A percentile compares a stretch with the other conserved stretches of the same genome.
Evolutionary conservation across 2,797 vertebrate genomes (phyloP).

Genomic region (Smutsia gigantea): DNA sequence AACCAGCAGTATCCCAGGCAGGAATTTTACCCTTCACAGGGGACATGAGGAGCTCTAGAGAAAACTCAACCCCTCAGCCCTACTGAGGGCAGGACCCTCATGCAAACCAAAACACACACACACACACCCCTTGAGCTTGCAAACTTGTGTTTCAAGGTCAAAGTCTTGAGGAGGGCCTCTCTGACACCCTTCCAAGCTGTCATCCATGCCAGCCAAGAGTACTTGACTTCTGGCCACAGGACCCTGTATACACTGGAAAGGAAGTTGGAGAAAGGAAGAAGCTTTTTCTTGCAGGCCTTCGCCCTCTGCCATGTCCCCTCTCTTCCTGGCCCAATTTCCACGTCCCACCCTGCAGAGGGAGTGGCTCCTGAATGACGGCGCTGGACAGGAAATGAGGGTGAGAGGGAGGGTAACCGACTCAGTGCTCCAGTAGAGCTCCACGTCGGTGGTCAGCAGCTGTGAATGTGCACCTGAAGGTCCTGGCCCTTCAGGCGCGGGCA

Average conservation of each 20-base stretch:
- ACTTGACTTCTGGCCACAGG: background rate
- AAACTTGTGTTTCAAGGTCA: background rate
- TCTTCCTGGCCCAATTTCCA: slow-evolving; percentile 39
- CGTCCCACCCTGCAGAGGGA: slow-evolving; percentile 2
- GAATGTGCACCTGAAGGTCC: fast-evolving
- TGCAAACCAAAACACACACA: no score
- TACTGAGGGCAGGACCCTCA: no score
- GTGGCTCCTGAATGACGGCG: background rate
- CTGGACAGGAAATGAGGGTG: background rate
- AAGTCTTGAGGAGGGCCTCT: background rate
- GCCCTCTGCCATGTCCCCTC: slow-evolving; percentile 41
- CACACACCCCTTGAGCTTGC: background rate
- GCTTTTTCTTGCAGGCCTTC: background rate
- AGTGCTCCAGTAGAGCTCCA: slow-evolving; percentile 55
- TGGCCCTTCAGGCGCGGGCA: background rate
- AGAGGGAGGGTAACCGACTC: slow-evolving; percentile 59
- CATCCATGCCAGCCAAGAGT: background rate
- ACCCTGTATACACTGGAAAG: background rate
- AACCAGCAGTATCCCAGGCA: background rate
- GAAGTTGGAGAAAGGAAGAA: background rate
- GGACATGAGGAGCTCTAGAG: fast-evolving
- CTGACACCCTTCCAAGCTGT: background rate
- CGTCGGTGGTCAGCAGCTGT: background rate
- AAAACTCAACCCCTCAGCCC: background rate
- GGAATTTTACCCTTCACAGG: background rate